Evolutionary conservation across 2,888 invertebrate genomes (phyloP), one percentile per base, ranked within the genome.

Genomic region (Archaeoteleia sp.): DNA sequence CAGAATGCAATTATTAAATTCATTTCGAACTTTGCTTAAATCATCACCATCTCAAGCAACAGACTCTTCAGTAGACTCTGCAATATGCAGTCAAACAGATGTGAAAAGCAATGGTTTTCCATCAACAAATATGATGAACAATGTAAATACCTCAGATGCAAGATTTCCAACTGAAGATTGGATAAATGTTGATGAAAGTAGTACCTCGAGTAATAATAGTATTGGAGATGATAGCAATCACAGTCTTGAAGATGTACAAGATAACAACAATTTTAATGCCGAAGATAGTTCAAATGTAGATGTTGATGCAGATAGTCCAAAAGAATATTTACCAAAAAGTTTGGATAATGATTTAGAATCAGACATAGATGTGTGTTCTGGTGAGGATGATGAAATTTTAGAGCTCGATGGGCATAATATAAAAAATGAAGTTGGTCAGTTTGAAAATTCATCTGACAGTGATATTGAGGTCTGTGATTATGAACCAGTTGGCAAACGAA

Each of bases 401-500:
- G 78, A 78, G 63, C 53, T 76, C 7, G 77, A 78, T 55, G 27
- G 71, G 0, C 69, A 71, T 17, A 58, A 46, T 27, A 48, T 20
- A 17, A 70, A 70, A 32, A 55, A 70, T 51, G 74, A 74, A 42
- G 67, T 67, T 4, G 70, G 69, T 4, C 74, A 76, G 35, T 57
- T 71, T 23, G 54, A 63, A n/a, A 73, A 69, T 57, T 74, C 75
- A 8, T 75, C 74, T 0, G 77, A 73, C 42, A 77, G 77, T 13
- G 78, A 78, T 42, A 71, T 76, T 37, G 76, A 77, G 54, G 73
- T 78, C 29, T 78, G 77, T 49, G 77, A 78, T 62, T 77, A 76
- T 49, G 76, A 76, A 37, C 77, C 76, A 9, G 66, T 58, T 10
- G 71, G 72, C 9, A 74, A 78, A 49, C 67, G 66, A 53, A 67